phyloP scores from a whole-genome alignment of 2,113 vertebrate genomes.

The Tauraco erythrolophus region DNA sequence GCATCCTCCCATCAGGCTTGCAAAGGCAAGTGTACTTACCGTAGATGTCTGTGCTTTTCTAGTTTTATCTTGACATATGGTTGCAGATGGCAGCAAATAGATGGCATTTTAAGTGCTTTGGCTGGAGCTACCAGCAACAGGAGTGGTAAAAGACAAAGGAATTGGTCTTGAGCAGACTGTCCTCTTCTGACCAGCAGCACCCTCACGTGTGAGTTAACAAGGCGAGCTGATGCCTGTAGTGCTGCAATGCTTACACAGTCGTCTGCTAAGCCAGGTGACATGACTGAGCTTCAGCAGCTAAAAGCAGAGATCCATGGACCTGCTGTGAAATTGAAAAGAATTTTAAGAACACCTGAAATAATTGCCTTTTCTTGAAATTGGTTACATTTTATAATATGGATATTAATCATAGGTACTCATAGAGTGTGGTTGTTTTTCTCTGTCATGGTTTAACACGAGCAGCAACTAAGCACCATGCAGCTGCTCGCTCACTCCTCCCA shows the following conservation, averaged over 20 bases:
- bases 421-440: neutral
- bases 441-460: too few relatives aligned
- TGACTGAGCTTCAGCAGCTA: neutral
- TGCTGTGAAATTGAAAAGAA: neutral
- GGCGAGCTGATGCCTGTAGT: neutral
- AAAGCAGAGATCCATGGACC: neutral
- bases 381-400: neutral
- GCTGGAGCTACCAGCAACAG: neutral
- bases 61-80: neutral
- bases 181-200: neutral
- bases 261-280: neutral
- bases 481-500: too few relatives aligned
- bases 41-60: neutral
- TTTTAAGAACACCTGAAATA: neutral
- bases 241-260: neutral
- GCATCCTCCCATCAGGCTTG: neutral
- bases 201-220: neutral
- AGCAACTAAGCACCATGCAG: too few relatives aligned
- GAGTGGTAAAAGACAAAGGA: neutral
- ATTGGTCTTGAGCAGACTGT: conserved; percentile 16
- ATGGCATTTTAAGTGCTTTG: neutral
- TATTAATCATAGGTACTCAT: neutral
- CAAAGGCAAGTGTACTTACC: neutral
- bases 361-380: neutral
- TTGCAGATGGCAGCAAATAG: neutral